These are phyloP conservation scores for Mormoops blainvillei DNA, from an alignment of 2,113 vertebrate species.

Conservation along the genomic window DNA sequence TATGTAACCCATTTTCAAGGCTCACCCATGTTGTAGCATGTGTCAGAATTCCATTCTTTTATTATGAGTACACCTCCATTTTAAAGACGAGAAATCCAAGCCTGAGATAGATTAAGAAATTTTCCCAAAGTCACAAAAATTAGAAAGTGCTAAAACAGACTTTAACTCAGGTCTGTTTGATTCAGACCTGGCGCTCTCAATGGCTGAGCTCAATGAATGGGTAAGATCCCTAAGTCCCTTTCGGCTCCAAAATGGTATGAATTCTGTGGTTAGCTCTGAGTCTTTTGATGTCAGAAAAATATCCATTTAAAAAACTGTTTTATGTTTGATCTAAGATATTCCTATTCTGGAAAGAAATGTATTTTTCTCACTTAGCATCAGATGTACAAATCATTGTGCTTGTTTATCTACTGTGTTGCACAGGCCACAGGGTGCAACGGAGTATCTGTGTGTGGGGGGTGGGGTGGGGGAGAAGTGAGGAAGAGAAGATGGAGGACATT, in stretches of 20 bases:
- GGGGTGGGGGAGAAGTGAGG: neutral
- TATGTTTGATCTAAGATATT: neutral
- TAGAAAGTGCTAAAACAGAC: neutral
- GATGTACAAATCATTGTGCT: neutral
- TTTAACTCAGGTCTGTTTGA: neutral
- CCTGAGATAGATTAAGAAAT: neutral
- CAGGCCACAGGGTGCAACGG: neutral
- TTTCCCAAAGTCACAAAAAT: neutral
- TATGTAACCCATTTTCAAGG: neutral
- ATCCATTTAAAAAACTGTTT: neutral
- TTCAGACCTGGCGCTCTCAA: neutral
- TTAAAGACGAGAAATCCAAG: constrained; percentile 11
- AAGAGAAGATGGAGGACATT: neutral
- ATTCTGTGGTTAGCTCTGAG: neutral
- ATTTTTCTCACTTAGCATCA: constrained; percentile 19
- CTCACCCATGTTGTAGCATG: neutral
- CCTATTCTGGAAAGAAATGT: neutral
- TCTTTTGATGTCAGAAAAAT: constrained; percentile 22
- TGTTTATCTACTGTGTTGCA: neutral
- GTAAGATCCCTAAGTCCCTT: neutral
- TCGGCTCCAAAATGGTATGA: neutral
- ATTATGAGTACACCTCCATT: neutral
- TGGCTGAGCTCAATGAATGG: neutral
- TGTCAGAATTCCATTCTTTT: neutral
- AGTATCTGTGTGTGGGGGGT: neutral